Evolutionary conservation across 1,140 invertebrate species (phyloP), one percentile per base, ranked within the genome.

Genomic region (Pseudomyrmex flavicornis): DNA sequence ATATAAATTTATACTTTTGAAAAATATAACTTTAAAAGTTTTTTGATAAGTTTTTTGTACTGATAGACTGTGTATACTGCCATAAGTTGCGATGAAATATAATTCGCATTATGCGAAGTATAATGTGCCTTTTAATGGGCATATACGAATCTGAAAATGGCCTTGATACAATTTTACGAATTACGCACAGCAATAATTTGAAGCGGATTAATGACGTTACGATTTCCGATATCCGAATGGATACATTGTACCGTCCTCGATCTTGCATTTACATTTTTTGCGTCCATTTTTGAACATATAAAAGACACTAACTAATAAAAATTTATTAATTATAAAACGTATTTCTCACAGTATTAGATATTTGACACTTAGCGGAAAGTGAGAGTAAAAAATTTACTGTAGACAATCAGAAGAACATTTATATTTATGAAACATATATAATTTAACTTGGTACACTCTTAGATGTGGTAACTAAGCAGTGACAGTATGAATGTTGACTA

Each of bases 91-190:
- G 10, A 48, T 17, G 15, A 35, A 3, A 61, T 72, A 15, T 70
- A 80, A 70, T 70, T 56, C 15, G 44, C 35, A 44, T 70, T 65
- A 15, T 1, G 9, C 46, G 56, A 82, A 80, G 0, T 26, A 26
- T 17, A 48, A 88, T 54, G 87, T 89, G 87, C 88, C 87, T 89
- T 86, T 52, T 44, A 50, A 84, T 65, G 35, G 70, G 62, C 86
- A 85, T 80, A 35, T 35, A 69, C 15, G 1, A 72, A 72, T 48
- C 22, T 59, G 22, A 69, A 4, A 35, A 35, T 35, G 54, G 56
- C 76, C 66, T 80, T 70, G 44, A 79, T 8, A 26, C 22, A 46
- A 48, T 59, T 35, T 59, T 48, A 70, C 2, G 15, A 77, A 56
- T 79, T 69, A 69, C 1, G 15, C 52, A 56, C 52, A 56, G 35